Evolutionary conservation across 2,113 vertebrate genomes (phyloP), one percentile per base, ranked within the genome.

Genomic region (Panurus biarmicus): DNA sequence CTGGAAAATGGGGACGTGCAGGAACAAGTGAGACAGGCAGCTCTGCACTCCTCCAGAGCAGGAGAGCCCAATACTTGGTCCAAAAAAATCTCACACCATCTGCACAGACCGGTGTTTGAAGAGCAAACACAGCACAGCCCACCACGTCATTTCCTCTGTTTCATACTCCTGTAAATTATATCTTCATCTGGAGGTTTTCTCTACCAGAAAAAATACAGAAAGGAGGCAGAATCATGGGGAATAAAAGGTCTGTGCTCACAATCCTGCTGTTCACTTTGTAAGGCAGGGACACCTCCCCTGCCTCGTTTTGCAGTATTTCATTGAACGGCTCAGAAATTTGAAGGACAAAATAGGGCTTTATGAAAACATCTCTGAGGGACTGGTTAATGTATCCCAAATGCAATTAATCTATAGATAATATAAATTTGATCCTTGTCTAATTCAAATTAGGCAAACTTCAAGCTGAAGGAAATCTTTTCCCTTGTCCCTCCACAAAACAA

Each of bases 401-500:
- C 22, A 82, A 14, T 38, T 85, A 10, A 40, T 65, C 71, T 9
- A 35, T 17, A 53, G 40, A 23, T n/a, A 86, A 85, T 50, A 56
- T 18, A 36, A 74, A 81, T 75, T 71, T 18, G 53, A 14, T 38
- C 2, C 0, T 44, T 56, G 20, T 61, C 20, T 72, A 85, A 75
- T 64, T 86, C 18, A 91, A 92, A 91, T 53, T 31, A 75, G 72
- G 26, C 12, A 91, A 82, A 90, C 72, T 51, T 84, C 33, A 83
- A 85, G 29, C 29, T 20, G n/a, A 66, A 42, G 10, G 23, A 91
- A 85, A 82, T 24, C 6, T 90, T 93, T 87, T 82, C 44, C 51
- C 36, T 87, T 40, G 44, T 88, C 20, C 50, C 8, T 33, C 24
- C n/a, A 57, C 33, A 85, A 42, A 85, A 38, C 33, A 69, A 40